Conservation (phyloP, 1,140 invertebrate genomes). For the Octopus sinensis region DNA sequence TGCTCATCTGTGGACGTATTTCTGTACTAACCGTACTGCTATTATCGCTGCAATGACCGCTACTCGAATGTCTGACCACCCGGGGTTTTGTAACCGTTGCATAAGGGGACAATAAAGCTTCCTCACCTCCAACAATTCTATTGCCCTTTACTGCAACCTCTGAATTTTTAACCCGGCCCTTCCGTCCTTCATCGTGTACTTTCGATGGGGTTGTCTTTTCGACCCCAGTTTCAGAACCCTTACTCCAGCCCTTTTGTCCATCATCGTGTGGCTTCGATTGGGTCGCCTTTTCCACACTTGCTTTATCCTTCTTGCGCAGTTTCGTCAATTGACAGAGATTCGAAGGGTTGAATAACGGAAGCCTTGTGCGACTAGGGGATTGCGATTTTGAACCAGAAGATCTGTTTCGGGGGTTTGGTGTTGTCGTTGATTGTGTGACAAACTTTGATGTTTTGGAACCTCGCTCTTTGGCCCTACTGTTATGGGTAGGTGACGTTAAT, state of each 20-base stretch:
- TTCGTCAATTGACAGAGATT: slow-evolving; percentile 32
- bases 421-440: background rate
- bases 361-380: slow-evolving; percentile 35
- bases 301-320: slow-evolving; percentile 41
- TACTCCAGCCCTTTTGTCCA: background rate
- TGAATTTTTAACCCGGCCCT: slow-evolving; percentile 34
- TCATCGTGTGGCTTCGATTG: too few species aligned
- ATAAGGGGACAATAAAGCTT: slow-evolving; percentile 52
- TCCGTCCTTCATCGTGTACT: slow-evolving; percentile 27
- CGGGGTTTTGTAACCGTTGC: slow-evolving; percentile 52
- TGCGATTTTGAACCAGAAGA: slow-evolving; percentile 14
- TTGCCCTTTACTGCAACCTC: slow-evolving; percentile 50
- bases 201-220: background rate
- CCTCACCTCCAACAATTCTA: slow-evolving; percentile 47
- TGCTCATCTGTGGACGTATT: slow-evolving; percentile 40
- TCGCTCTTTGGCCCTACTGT: slow-evolving; percentile 11
- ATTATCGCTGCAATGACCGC: slow-evolving; percentile 57
- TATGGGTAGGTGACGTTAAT: slow-evolving; percentile 6
- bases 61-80: slow-evolving; percentile 53
- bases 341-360: slow-evolving; percentile 36
- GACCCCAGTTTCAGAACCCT: too few species aligned
- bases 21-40: slow-evolving; percentile 50
- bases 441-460: slow-evolving; percentile 10
- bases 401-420: background rate
- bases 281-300: slow-evolving; percentile 19